Base-by-base conservation (phyloP, 2,797 vertebrate species). In the Synaphobranchus kaupii region DNA sequence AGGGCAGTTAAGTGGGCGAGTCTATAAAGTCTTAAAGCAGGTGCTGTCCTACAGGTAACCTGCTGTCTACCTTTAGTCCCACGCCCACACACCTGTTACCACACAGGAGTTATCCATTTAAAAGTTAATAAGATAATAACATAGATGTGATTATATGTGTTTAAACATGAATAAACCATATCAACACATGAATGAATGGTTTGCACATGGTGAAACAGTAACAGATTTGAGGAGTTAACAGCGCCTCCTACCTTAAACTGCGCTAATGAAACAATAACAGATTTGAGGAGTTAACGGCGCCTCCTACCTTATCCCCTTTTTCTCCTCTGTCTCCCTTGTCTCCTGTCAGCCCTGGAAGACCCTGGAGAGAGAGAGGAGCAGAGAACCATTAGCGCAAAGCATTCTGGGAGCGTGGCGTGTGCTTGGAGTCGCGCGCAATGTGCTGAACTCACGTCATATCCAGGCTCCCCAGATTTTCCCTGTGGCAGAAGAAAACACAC, bases 401-500 rank as follows among this genome's bases (percentile, higher is more conserved):
- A 80, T 80, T 80, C 39, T 80, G 76, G 76, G 76, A 80, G 6
- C 9, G 44, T 4, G 15, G 10, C 1, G 39, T 31, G 5, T 10
- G 20, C 44, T 15, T 34, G 44, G 34, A 39, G 34, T 44, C 13
- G 12, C 15, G 22, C 5, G 6, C 25, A n/a, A 10, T 80, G 76
- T 80, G 44, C 44, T 47, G 9, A 93, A 98, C 98, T 98, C 93
- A 99, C 98, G 89, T 99, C 98, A 87, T 99, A 90, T 95, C 98
- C 98, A 54, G 97, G 97, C 91, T 98, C 97, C 10, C 98, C 98
- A 0, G 95, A 94, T 94, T 96, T 97, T 84, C 98, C 98, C 98
- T 99, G 92, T 76, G 44, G 92, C 39, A 20, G 25, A 1, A 76
- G 17, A 44, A 76, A 90, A 93, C n/a, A 88, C 39, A 87, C 52